phyloP scores from a whole-genome alignment of 2,113 vertebrate genomes.

The Spea multiplicata region DNA sequence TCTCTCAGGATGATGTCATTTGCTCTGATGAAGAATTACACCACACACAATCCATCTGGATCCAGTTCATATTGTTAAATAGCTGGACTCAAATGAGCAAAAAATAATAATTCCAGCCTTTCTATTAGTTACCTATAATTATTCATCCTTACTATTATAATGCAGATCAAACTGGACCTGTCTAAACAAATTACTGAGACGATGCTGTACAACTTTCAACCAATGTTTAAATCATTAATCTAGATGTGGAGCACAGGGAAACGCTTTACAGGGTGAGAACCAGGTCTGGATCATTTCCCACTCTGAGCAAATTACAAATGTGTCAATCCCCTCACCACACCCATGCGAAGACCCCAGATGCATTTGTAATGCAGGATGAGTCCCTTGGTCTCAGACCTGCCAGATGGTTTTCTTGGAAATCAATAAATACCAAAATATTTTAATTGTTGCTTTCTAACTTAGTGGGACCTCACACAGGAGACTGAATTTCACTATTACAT shows the following conservation, averaged over 20 bases:
- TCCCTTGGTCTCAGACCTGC: neutral
- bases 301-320: constrained; percentile 1
- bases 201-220: constrained; percentile 3
- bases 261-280: constrained; percentile 18
- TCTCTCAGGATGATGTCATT: constrained; percentile 28
- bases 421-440: neutral
- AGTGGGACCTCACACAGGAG: neutral
- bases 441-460: neutral
- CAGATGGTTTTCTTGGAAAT: constrained; percentile 8
- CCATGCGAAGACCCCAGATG: constrained; percentile 26
- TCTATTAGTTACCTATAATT: constrained; percentile 2
- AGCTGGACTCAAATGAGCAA: constrained; percentile 1
- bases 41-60: constrained; percentile 16
- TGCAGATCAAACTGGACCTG: neutral
- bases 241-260: neutral
- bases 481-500: too few species aligned
- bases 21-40: constrained; percentile 27
- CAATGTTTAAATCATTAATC: neutral
- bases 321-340: constrained; percentile 15
- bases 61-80: neutral
- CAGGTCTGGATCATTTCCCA: constrained; percentile 3
- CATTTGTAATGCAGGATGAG: neutral
- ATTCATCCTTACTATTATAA: neutral
- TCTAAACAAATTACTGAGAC: constrained; percentile 6
- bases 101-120: neutral